Evolutionary conservation across 2,113 vertebrate genomes (phyloP), one percentile per base, ranked within the genome.

Genomic region (Australoheros scitulus): DNA sequence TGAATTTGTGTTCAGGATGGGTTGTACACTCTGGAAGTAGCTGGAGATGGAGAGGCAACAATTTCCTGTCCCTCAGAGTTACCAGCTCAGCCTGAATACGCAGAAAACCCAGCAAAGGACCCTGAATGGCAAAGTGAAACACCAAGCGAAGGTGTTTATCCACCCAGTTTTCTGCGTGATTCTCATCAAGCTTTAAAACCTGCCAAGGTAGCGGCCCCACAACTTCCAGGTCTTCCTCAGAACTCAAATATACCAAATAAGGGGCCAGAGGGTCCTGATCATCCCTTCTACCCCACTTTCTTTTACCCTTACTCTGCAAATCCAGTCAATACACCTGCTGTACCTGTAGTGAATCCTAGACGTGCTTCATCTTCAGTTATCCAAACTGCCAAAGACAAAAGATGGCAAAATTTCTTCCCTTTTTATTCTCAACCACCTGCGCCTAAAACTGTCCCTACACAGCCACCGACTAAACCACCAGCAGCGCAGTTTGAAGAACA

Each of bases 51-150:
- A 56, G 80, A 88, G 61, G 83, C 81, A 2, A 87, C 84, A 38
- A 76, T 94, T 29, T 93, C 92, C 4, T 96, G 95, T 78, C 95
- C 95, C 11, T 59, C 83, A 4, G 17, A 82, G 38, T 77, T 64
- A 6, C 18, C 32, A 47, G 13, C n/a, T 88, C 59, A 65, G 29
- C 2, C 38, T 52, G 32, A 83, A 58, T 15, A 29, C 20, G 17
- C 56, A 50, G 50, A 70, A 55, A 63, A 2, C 13, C 41, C 18
- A 0, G 6, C 10, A 57, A 65, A 36, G 5, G 65, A 2, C 61
- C 52, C 41, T n/a, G 11, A 52, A 22, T 50, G 7, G 10, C 76
- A 82, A 76, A 57, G 10, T 9, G 52, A 63, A 63, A 63, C 9
- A 0, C 64, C 61, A 64, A 55, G 38, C 13, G 22, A 24, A 29